Conservation (phyloP, 2,797 vertebrate species). For the Glyptemys insculpta region DNA sequence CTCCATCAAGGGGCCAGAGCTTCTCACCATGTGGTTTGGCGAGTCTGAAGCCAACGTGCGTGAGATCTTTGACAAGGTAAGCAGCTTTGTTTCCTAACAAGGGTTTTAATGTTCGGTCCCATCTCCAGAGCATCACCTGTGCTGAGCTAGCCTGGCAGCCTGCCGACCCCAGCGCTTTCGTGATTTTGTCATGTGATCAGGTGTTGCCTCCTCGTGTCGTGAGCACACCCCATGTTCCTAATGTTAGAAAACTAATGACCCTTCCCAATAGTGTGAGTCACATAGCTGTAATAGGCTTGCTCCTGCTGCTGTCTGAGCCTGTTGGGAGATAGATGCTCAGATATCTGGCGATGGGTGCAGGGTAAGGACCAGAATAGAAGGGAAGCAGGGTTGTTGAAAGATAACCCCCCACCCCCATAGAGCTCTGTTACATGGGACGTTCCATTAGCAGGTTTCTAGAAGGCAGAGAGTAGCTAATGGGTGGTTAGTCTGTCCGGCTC, state of each 20-base stretch:
- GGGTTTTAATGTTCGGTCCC: neutral
- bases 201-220: neutral
- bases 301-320: neutral
- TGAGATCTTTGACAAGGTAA: conserved; percentile 98
- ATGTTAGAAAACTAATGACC: neutral
- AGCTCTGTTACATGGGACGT: neutral
- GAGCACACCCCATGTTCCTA: neutral
- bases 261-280: accelerated
- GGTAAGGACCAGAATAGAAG: accelerated
- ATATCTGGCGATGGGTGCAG: neutral
- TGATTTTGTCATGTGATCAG: neutral
- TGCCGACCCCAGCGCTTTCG: neutral
- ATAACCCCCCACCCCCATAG: accelerated
- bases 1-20: conserved; percentile 97
- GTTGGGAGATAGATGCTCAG: neutral
- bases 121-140: neutral
- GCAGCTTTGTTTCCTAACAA: neutral
- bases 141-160: accelerated
- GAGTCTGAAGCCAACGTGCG: conserved; percentile 98
- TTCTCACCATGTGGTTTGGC: conserved; percentile 99
- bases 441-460: neutral
- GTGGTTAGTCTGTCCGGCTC: neutral
- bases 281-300: neutral
- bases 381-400: neutral
- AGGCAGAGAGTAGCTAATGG: neutral